Evolutionary conservation across 2,113 vertebrate genomes (phyloP).

Genomic region (Epinephelus cyanopodus): DNA sequence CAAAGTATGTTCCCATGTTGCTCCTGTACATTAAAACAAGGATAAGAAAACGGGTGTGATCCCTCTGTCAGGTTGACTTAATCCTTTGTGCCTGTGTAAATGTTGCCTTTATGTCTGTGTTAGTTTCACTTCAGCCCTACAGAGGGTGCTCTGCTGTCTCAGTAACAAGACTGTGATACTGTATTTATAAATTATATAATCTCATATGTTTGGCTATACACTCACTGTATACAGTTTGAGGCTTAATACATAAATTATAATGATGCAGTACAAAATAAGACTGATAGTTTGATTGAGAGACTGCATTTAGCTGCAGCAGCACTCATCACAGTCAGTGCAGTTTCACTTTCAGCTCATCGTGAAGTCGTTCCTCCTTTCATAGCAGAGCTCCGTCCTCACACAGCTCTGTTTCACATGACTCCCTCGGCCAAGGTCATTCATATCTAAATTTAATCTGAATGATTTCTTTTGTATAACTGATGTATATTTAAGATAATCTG

Average conservation of each 20-base stretch:
- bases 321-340: constrained; percentile 24
- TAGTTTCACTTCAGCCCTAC: background rate
- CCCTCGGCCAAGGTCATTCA: background rate
- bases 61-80: background rate
- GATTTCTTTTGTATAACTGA: background rate
- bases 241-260: background rate
- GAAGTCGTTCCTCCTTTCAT: constrained; percentile 21
- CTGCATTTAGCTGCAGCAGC: constrained; percentile 31
- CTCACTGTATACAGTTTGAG: constrained; percentile 17
- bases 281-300: constrained; percentile 17
- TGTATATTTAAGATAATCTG: background rate
- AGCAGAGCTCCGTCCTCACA: background rate
- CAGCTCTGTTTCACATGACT: background rate
- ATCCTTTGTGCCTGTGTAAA: constrained; percentile 30
- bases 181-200: constrained; percentile 1
- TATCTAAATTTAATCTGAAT: background rate
- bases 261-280: background rate
- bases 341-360: constrained; percentile 36
- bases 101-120: background rate
- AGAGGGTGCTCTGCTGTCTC: background rate
- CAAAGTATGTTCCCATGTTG: background rate
- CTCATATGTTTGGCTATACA: constrained; percentile 25
- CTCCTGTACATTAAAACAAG: background rate
- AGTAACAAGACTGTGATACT: constrained; percentile 18
- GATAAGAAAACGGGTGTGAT: background rate